Evolutionary conservation across 2,888 invertebrate species (phyloP), one percentile per base, ranked within the genome.

Genomic region (Anoncus sp.): DNA sequence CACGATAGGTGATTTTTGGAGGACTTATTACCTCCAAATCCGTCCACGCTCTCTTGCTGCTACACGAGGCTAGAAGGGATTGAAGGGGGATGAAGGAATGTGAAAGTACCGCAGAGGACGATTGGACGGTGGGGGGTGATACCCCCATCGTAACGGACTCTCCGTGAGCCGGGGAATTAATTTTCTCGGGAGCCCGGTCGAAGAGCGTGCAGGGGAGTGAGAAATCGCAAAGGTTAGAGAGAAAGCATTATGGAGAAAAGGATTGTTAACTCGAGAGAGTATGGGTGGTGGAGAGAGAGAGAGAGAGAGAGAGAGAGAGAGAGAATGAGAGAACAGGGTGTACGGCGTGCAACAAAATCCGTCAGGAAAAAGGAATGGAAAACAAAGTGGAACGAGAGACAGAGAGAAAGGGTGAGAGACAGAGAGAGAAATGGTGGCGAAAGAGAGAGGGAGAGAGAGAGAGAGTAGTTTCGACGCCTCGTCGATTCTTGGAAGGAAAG

Each of bases 401-500:
- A 49, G 77, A 75, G 55, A 79, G 76, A 74, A 82, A 70, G 22
- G 45, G 27, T 12, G 51, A 45, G 55, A 35, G 47, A 10, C 22
- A 45, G 53, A 57, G 18, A 40, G 40, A 49, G 31, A 18, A n/a
- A n/a, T n/a, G n/a, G n/a, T n/a, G n/a, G 16, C 14, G 62, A 63
- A 27, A 45, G 38, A 20, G 40, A 63, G 60, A 74, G 65, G 40
- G 43, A 35, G 35, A 35, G 53, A 24, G 47, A 22, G 38, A 70
- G 43, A 51, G 40, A 31, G 45, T 62, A 60, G 51, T 62, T 40
- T 73, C 75, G 73, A 77, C 82, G 75, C 79, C 73, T 76, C 76
- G 79, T 80, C 79, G 74, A 81, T 82, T 75, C 76, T 74, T 74
- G 78, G 62, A 77, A 73, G 74, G 75, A 69, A 72, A 74, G 81